phyloP scores from a whole-genome alignment of 2,797 vertebrate genomes.

The Mallotus villosus region DNA sequence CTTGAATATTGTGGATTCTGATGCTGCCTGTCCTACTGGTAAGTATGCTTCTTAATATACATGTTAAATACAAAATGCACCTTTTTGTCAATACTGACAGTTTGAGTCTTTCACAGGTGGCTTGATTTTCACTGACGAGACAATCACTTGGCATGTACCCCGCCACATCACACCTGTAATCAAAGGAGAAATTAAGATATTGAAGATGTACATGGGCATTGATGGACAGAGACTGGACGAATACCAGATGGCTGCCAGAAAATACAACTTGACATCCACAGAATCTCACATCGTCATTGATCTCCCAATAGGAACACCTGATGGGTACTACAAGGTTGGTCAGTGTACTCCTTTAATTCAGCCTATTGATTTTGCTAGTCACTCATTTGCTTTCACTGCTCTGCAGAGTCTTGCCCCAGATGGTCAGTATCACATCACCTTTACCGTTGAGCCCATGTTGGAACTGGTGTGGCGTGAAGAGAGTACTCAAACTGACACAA shows the following conservation, averaged over 20 bases:
- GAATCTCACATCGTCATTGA: slow-evolving; percentile 66
- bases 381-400: background rate
- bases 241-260: slow-evolving; percentile 67
- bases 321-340: slow-evolving; percentile 84
- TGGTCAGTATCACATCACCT: slow-evolving; percentile 70
- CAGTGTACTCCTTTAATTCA: background rate
- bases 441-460: slow-evolving; percentile 74
- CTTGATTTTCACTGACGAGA: slow-evolving; percentile 61
- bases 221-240: slow-evolving; percentile 71
- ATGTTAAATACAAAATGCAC: background rate
- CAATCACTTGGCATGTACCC: slow-evolving; percentile 83
- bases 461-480: slow-evolving; percentile 71
- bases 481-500: slow-evolving; percentile 54
- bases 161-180: slow-evolving; percentile 66
- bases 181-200: slow-evolving; percentile 51
- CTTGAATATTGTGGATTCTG: slow-evolving; percentile 70
- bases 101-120: slow-evolving; percentile 69
- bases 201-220: slow-evolving; percentile 78
- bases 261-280: slow-evolving; percentile 64
- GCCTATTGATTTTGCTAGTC: background rate
- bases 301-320: slow-evolving; percentile 80
- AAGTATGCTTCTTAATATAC: background rate
- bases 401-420: slow-evolving; percentile 75
- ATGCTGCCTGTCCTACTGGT: slow-evolving; percentile 78
- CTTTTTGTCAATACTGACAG: too few species aligned